Evolutionary conservation across 2,797 vertebrate genomes (phyloP), one percentile per base, ranked within the genome.

Genomic region (Sebastes reedi): DNA sequence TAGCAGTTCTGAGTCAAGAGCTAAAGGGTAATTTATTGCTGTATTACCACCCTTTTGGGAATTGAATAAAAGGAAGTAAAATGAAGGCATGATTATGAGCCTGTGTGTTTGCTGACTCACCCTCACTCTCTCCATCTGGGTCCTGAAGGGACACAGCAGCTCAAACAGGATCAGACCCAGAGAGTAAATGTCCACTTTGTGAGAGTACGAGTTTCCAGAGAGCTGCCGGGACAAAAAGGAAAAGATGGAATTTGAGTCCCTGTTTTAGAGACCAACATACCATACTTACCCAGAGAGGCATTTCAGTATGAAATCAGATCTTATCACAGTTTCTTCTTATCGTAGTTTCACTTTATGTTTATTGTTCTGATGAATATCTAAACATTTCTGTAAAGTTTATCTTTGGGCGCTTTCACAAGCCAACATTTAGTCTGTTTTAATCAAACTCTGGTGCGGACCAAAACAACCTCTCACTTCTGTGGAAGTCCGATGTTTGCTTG

Each of bases 171-270:
- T 99, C 92, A 99, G 93, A 29, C 99, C 99, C 94, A 99, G 94
- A 54, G 99, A 99, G 88, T 99, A 99, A 91, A 99, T 99, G 89
- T 99, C 99, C 94, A 99, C 98, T 94, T 99, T 99, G 90, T 99
- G 99, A 5, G 98, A 99, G 86, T 99, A 99, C 10, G 94, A 98
- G 94, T 97, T 98, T 68, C 99, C 98, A 88, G 96, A 97, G 75
- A 99, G 96, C 99, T 99, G 95, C 16, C 81, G 82, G 27, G 42
- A 13, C 4, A 27, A 30, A 64, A 22, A 25, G 5, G 4, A 36
- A 14, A 67, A 6, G 34, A 71, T 9, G 13, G 5, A 30, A 12
- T 22, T 3, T 30, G 29, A 75, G 6, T 59, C 13, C 1, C 3
- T 3, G 3, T 52, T 36, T 79, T 20, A 56, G 18, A 65, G 18